Conservation (phyloP, 2,113 vertebrate genomes). For the Thermophis baileyi region DNA sequence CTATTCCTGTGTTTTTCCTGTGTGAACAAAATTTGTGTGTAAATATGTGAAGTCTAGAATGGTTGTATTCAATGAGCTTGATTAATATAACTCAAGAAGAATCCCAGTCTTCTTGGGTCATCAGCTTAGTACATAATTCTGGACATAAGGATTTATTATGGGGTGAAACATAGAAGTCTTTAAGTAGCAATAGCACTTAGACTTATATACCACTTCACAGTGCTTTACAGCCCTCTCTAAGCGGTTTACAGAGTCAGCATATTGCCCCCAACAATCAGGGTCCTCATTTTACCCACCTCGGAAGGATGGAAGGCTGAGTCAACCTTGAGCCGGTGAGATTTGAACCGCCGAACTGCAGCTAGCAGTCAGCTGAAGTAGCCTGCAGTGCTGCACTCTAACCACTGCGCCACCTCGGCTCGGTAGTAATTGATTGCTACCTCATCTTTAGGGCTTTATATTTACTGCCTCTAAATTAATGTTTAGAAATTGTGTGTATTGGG, state of each 20-base stretch:
- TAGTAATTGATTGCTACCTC: background rate
- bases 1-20: slow-evolving; percentile 22
- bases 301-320: too few relatives aligned
- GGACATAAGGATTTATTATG: background rate
- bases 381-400: too few relatives aligned
- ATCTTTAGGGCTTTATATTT: background rate
- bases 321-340: too few relatives aligned
- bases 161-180: background rate
- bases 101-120: background rate
- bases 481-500: background rate
- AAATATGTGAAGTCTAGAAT: background rate
- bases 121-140: background rate
- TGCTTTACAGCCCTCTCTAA: too few relatives aligned
- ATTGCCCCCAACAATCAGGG: too few relatives aligned
- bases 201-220: too few relatives aligned
- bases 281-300: too few relatives aligned
- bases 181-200: too few relatives aligned
- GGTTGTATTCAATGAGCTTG: background rate
- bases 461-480: background rate
- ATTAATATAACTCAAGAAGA: background rate
- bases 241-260: too few relatives aligned
- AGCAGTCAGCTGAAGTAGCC: too few relatives aligned
- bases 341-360: too few relatives aligned
- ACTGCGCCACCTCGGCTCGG: too few relatives aligned
- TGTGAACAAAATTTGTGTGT: background rate